A percentile compares a stretch with the other conserved stretches of the same genome.
phyloP scores from a whole-genome alignment of 1,140 invertebrate genomes.

The Drosophila pectinifera region DNA sequence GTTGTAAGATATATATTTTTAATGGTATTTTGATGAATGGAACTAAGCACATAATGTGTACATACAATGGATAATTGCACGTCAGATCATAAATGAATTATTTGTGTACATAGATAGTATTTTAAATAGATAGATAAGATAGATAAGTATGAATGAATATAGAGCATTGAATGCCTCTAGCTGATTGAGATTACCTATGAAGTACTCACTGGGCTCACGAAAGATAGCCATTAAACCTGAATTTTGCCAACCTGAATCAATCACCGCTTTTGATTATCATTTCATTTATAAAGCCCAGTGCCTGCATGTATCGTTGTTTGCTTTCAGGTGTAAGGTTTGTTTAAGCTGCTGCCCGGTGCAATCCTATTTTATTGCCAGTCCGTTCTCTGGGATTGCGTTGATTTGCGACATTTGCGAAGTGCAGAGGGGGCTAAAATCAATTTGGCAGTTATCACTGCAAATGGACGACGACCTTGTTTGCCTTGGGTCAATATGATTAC shows the following conservation, averaged over 20 bases:
- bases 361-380: no score
- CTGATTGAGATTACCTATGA: conserved; percentile 10
- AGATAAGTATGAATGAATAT: not conserved
- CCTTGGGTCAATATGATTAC: conserved; percentile 70
- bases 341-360: no score
- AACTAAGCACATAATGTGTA: not conserved
- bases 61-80: not conserved
- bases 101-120: conserved; percentile 1
- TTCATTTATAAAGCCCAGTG: not conserved
- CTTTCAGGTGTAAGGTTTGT: conserved; percentile 28
- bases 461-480: conserved; percentile 57
- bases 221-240: conserved; percentile 24
- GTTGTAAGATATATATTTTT: not conserved
- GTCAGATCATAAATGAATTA: not conserved
- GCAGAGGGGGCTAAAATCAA: conserved; percentile 53
- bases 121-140: not conserved
- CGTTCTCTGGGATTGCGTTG: conserved; percentile 4
- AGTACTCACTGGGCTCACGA: conserved; percentile 9
- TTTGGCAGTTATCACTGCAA: conserved; percentile 58
- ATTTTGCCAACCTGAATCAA: not conserved
- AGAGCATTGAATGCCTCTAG: not conserved
- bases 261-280: not conserved
- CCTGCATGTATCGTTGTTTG: conserved; percentile 26
- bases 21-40: not conserved
- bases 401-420: conserved; percentile 26